Percentiles rank a stretch among this genome's conserved stretches.
phyloP scores from a whole-genome alignment of 2,888 invertebrate species.

The Diarsia rubi region DNA sequence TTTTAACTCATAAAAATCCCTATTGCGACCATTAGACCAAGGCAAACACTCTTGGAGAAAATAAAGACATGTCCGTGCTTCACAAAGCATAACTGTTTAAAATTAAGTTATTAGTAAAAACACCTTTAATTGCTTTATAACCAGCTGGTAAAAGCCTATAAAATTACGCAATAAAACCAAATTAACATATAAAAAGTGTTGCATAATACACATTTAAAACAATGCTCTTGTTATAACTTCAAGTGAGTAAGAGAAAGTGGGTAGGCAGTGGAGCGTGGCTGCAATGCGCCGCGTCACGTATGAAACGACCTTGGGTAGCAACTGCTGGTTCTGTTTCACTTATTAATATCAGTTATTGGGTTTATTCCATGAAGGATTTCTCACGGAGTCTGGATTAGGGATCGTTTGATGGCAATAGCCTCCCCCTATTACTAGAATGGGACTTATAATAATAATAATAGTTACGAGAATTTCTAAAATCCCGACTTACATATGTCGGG shows the following conservation, averaged over 20 bases:
- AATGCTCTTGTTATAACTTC: slow-evolving; percentile 14
- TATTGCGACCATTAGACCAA: too few species aligned
- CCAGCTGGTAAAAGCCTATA: neutral
- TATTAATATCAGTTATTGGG: too few species aligned
- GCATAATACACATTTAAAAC: neutral
- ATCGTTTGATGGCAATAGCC: too few species aligned
- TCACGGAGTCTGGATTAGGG: too few species aligned
- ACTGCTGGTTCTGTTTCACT: neutral
- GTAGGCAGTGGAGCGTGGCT: slow-evolving; percentile 1
- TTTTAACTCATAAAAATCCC: too few species aligned
- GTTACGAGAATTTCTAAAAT: too few species aligned
- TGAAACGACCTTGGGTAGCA: neutral
- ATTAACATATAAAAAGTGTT: slow-evolving; percentile 4
- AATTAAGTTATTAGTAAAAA: neutral
- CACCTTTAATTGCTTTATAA: neutral
- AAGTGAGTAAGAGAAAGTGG: slow-evolving; percentile 15
- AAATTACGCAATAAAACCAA: neutral
- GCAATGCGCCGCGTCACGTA: slow-evolving; percentile 5
- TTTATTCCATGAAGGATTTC: too few species aligned
- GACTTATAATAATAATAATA: too few species aligned
- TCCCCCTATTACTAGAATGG: neutral
- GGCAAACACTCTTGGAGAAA: too few species aligned
- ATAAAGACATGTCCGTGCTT: too few species aligned
- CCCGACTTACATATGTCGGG: too few species aligned
- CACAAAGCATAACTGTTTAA: too few species aligned